Conservation (phyloP, 2,797 vertebrate species). For the Darevskia nairensis region DNA sequence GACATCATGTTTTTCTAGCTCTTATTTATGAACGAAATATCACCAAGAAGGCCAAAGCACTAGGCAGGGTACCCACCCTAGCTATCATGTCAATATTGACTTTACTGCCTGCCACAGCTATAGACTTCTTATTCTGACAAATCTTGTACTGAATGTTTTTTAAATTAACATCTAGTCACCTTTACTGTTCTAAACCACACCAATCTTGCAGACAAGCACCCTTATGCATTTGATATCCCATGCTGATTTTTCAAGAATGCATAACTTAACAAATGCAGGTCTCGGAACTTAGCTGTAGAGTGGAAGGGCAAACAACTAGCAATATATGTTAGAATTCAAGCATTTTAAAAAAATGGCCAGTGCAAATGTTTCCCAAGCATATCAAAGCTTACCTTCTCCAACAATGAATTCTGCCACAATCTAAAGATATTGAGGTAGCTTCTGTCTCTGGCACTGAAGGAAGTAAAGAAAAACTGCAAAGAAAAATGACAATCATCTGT, state of each 20-base stretch:
- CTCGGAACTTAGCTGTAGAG: neutral
- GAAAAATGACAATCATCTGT: slow-evolving; percentile 35
- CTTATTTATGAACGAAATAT: neutral
- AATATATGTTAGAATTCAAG: neutral
- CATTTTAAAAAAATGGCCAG: neutral
- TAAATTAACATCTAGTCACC: neutral
- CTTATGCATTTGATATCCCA: neutral
- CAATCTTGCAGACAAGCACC: neutral
- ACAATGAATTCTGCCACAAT: slow-evolving; percentile 92
- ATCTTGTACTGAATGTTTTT: neutral
- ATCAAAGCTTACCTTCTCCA: slow-evolving; percentile 85
- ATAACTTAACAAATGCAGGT: neutral
- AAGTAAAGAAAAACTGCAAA: slow-evolving; percentile 91
- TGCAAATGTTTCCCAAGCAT: neutral
- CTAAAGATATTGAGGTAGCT: slow-evolving; percentile 90
- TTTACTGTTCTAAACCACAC: neutral
- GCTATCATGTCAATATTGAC: neutral
- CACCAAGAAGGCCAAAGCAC: neutral
- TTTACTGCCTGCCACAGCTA: neutral
- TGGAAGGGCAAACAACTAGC: neutral
- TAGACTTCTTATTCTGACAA: neutral
- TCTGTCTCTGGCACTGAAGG: slow-evolving; percentile 92
- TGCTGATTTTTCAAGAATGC: neutral
- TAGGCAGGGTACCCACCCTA: neutral
- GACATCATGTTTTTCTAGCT: neutral